Evolutionary conservation across 2,113 vertebrate genomes (phyloP).

Genomic region (Sapayoa aenigma): DNA sequence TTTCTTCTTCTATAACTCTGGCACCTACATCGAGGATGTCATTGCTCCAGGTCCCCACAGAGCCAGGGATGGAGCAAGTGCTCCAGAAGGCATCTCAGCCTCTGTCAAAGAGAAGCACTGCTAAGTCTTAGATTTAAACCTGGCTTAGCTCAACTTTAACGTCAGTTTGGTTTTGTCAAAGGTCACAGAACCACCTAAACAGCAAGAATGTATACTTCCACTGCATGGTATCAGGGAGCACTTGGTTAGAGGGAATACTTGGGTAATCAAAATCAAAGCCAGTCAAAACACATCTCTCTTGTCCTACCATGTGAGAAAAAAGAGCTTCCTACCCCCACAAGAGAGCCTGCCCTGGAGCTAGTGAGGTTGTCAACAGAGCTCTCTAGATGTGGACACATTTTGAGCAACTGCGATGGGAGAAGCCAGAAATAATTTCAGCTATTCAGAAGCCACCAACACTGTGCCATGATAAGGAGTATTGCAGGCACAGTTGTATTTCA

Average conservation of each 20-base stretch:
- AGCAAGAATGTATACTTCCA: background rate
- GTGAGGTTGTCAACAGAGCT: background rate
- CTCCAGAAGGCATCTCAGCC: background rate
- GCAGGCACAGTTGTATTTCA: background rate
- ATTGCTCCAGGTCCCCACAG: no score
- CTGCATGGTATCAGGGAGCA: background rate
- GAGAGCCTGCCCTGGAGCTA: background rate
- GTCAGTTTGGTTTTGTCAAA: background rate
- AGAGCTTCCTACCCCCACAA: background rate
- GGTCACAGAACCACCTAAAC: background rate
- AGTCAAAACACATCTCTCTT: background rate
- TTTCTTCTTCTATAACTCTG: background rate
- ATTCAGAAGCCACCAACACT: background rate
- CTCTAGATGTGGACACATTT: background rate
- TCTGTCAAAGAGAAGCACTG: background rate
- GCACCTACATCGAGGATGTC: background rate
- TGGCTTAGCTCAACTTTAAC: background rate
- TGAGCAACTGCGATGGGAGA: background rate
- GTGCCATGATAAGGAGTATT: background rate
- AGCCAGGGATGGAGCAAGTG: background rate
- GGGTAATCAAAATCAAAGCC: background rate
- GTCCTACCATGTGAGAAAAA: background rate
- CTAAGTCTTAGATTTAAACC: background rate
- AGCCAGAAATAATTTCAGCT: background rate
- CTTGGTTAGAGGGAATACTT: background rate